Base-by-base conservation (phyloP, 2,888 invertebrate species). In the Junonia oenone region DNA sequence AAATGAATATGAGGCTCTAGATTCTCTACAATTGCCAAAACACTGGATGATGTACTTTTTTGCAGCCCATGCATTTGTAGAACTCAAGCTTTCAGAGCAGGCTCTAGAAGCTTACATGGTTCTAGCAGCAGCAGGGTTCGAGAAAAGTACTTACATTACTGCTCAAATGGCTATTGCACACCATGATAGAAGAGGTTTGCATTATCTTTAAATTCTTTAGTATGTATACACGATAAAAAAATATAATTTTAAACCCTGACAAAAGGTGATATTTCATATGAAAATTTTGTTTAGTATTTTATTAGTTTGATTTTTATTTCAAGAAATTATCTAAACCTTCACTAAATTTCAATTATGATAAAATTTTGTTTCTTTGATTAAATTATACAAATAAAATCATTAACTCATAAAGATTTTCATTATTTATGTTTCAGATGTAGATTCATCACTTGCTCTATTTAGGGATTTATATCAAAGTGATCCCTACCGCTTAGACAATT, bases 41-140 rank as follows among this genome's bases (percentile, higher is more conserved):
- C 97, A 98, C 81, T 99, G 99, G 99, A 97, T 99, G 92, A 95
- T 95, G 79, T 93, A 96, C 65, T 96, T 99, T 74, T 99, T 99
- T 80, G 91, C 96, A 58, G 98, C 95, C 0, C 96, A 98, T 77
- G 94, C 96, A 11, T 97, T 96, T 84, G 92, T 98, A 52, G 98
- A 98, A 76, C 91, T 98, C 49, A 96, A 98, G 71, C 90, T 97
- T 61, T 95, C 97, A 63, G 97, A 98, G 62, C 97, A 98, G 81
- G 97, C 98, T 0, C 81, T 98, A 26, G 94, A 95, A 56, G 93
- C 97, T 52, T 98, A 97, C 69, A 93, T 93, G 67, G 92, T 93
- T 53, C 85, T 99, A 35, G 93, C 94, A 63, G 86, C 93, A 6
- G 92, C 94, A 64, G 98, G 98, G 0, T 97, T 99, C 77, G 92